Percentiles rank a stretch among this genome's conserved stretches.
Evolutionary conservation across 2,797 vertebrate genomes (phyloP).

Genomic region (Schizothorax lantsangensis): DNA sequence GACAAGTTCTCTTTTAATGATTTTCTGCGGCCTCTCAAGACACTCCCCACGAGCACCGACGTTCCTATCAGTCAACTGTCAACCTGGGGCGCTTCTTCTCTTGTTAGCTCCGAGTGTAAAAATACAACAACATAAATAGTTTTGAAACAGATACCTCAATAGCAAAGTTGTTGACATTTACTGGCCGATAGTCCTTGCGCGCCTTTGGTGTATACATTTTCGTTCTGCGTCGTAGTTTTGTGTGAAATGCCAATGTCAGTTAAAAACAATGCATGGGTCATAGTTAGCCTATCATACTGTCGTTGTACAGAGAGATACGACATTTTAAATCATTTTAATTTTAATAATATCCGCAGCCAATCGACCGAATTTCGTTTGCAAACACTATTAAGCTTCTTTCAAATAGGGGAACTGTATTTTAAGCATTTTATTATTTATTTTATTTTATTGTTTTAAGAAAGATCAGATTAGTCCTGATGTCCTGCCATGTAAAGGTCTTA

Average conservation of each 20-base stretch:
- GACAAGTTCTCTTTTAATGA: constrained; percentile 49
- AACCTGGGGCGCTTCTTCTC: constrained; percentile 31
- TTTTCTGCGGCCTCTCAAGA: constrained; percentile 50
- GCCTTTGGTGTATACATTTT: constrained; percentile 18
- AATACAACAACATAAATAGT: constrained; percentile 51
- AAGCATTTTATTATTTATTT: neutral
- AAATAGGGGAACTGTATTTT: neutral
- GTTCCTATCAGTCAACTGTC: constrained; percentile 57
- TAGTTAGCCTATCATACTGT: neutral
- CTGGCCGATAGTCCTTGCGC: constrained; percentile 21
- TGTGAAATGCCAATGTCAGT: constrained; percentile 21
- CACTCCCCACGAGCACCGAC: constrained; percentile 28
- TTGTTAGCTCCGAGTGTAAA: constrained; percentile 49
- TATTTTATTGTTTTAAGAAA: neutral
- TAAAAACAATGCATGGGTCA: constrained; percentile 24
- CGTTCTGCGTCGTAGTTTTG: neutral
- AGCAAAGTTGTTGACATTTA: constrained; percentile 49
- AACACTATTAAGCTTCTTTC: neutral
- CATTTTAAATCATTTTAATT: neutral
- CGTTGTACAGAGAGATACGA: neutral
- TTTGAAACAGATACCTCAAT: constrained; percentile 59
- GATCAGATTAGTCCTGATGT: neutral
- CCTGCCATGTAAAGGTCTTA: neutral
- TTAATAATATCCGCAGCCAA: neutral
- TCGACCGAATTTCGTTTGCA: constrained; percentile 13